These are phyloP conservation scores for Drosophila prosaltans DNA, from an alignment of 1,140 invertebrate species.

Conservation along the genomic window DNA sequence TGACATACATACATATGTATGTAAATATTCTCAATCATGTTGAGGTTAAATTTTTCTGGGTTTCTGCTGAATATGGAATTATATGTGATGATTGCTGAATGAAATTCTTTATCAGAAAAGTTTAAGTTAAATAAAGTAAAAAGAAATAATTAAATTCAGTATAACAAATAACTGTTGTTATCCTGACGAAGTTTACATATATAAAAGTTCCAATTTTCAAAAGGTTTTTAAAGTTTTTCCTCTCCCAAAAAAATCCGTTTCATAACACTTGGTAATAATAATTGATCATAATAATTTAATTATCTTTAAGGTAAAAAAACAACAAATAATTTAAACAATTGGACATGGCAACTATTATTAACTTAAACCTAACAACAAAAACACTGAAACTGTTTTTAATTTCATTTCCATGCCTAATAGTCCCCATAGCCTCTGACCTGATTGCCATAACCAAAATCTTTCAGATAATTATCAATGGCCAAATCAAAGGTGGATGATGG, in stretches of 20 bases:
- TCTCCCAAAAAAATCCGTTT: not conserved
- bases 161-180: no score
- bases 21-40: no score
- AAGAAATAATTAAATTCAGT: no score
- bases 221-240: no score
- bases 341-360: conserved; percentile 18
- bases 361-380: conserved; percentile 52
- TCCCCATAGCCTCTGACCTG: conserved; percentile 60
- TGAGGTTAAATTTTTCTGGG: no score
- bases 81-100: no score
- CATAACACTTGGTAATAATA: not conserved
- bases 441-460: conserved; percentile 72
- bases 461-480: conserved; percentile 71
- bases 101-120: no score
- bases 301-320: conserved; percentile 26
- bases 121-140: no score
- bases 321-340: conserved; percentile 28
- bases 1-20: no score
- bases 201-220: no score
- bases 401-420: conserved; percentile 32
- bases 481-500: conserved; percentile 59
- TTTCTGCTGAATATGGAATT: no score
- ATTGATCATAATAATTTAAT: conserved; percentile 30
- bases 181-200: no score
- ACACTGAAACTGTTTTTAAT: conserved; percentile 18